Evolutionary conservation across 2,888 invertebrate species (phyloP).

Genomic region (Clunio marinus): DNA sequence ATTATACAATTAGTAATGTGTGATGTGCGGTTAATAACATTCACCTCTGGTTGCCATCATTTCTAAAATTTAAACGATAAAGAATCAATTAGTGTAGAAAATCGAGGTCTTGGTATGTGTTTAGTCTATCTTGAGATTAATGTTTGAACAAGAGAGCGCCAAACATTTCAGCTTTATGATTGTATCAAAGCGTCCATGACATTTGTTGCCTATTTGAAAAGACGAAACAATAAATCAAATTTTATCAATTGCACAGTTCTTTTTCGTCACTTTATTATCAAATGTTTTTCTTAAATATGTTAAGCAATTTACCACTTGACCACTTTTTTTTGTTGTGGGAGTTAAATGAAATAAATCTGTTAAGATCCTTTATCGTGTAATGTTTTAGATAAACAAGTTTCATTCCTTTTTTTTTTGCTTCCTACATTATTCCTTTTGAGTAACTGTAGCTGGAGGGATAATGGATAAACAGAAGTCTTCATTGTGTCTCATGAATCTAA

Average conservation of each 20-base stretch:
- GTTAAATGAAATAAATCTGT: no score
- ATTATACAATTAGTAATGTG: not conserved
- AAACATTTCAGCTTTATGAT: not conserved
- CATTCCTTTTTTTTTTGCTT: not conserved
- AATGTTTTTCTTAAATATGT: no score
- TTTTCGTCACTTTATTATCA: no score
- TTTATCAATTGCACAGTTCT: not conserved
- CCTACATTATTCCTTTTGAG: not conserved
- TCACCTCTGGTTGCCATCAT: not conserved
- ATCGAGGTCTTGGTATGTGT: not conserved
- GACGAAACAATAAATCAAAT: no score
- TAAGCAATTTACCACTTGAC: no score
- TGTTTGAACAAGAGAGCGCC: constrained; percentile 1
- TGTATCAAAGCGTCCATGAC: not conserved
- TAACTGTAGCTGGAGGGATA: not conserved
- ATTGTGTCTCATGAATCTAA: not conserved
- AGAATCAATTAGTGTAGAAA: constrained; percentile 2
- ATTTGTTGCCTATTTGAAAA: not conserved
- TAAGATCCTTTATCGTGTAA: no score
- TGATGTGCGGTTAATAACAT: not conserved
- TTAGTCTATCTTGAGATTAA: not conserved
- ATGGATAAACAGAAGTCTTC: not conserved
- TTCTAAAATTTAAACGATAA: not conserved
- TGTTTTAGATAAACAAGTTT: not conserved
- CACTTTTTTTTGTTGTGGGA: no score